Evolutionary conservation across 2,113 vertebrate species (phyloP).

Genomic region (Lucifuga dentata): DNA sequence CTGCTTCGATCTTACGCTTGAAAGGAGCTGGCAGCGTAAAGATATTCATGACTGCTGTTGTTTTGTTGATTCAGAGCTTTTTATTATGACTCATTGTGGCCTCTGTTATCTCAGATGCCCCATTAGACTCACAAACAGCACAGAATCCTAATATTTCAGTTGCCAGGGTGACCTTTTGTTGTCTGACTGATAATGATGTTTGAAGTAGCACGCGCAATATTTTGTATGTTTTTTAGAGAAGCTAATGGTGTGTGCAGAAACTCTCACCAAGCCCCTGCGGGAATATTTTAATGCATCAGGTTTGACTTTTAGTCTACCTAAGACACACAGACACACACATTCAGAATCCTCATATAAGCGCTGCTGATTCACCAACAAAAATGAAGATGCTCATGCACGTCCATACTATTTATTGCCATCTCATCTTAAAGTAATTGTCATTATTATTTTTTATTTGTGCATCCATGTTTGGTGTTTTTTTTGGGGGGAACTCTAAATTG

Average conservation of each 20-base stretch:
- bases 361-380: slow-evolving; percentile 13
- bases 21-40: background rate
- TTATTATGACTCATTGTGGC: slow-evolving; percentile 20
- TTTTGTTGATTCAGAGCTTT: slow-evolving; percentile 33
- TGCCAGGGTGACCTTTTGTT: slow-evolving; percentile 20
- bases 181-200: slow-evolving; percentile 34
- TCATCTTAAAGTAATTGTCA: too few relatives aligned
- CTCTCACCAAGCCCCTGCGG: background rate
- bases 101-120: background rate
- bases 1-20: background rate
- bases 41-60: slow-evolving; percentile 2
- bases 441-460: too few relatives aligned
- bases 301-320: slow-evolving; percentile 8
- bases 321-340: slow-evolving; percentile 1
- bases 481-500: too few relatives aligned
- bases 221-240: background rate
- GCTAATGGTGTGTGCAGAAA: background rate
- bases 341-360: background rate
- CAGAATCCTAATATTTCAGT: slow-evolving; percentile 44
- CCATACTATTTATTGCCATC: too few relatives aligned
- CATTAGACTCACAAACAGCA: background rate
- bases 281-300: slow-evolving; percentile 20
- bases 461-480: too few relatives aligned
- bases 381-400: too few relatives aligned
- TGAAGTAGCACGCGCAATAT: background rate